Percentiles rank a stretch among this genome's conserved stretches.
Conservation (phyloP, 1,140 invertebrate species). For the Bathynomus jamesi region DNA sequence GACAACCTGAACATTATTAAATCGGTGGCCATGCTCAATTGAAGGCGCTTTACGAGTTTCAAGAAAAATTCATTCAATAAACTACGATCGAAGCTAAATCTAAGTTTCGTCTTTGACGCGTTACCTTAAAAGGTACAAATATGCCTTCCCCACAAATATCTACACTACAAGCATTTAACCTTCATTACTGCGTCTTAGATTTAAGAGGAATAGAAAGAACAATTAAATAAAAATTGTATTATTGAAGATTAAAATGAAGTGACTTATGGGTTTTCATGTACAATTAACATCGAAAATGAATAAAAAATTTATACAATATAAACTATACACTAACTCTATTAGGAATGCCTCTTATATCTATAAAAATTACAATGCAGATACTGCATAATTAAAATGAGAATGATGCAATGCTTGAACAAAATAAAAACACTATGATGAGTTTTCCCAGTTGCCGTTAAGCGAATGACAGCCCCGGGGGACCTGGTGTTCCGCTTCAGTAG, state of each 20-base stretch:
- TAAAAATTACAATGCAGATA: not conserved
- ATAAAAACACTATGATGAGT: not conserved
- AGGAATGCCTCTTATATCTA: not conserved
- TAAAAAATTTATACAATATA: constrained; percentile 2
- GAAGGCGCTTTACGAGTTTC: too few species aligned
- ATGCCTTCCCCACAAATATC: too few species aligned
- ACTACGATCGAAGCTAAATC: too few species aligned
- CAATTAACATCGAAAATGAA: not conserved
- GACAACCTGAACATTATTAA: too few species aligned
- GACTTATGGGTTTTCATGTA: not conserved
- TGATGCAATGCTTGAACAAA: not conserved
- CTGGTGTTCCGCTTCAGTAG: constrained; percentile 7
- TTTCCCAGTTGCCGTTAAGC: not conserved
- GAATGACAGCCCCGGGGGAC: not conserved
- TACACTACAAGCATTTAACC: too few species aligned
- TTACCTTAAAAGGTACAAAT: too few species aligned
- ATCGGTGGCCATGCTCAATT: too few species aligned
- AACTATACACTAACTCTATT: not conserved
- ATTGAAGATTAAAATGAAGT: not conserved
- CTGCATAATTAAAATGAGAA: not conserved
- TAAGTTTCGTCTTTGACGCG: too few species aligned
- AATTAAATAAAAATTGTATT: not conserved
- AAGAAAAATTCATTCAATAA: too few species aligned
- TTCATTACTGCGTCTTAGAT: too few species aligned
- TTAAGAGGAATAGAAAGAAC: not conserved